A percentile compares a stretch with the other conserved stretches of the same genome.
Conservation (phyloP, 2,888 invertebrate species). For the Myathropa florea region DNA sequence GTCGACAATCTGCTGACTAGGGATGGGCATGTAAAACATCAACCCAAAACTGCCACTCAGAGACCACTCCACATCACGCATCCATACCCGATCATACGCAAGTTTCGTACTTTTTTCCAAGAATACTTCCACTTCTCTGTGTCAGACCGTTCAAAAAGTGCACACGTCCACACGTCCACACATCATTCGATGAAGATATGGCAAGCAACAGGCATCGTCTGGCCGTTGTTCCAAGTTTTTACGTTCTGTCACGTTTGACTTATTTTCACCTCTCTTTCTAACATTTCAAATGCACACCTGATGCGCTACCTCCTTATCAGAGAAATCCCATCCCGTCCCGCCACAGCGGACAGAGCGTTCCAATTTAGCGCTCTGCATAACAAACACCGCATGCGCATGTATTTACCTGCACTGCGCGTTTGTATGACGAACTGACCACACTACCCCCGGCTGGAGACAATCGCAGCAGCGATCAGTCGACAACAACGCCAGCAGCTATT, state of each 20-base stretch:
- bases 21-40: neutral
- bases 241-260: conserved; percentile 65
- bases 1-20: neutral
- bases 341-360: conserved; percentile 33
- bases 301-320: conserved; percentile 57
- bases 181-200: neutral
- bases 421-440: conserved; percentile 33
- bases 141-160: conserved; percentile 57
- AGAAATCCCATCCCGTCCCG: conserved; percentile 18
- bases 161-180: neutral
- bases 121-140: conserved; percentile 26
- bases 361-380: conserved; percentile 57
- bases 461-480: conserved; percentile 36
- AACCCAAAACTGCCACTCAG: neutral
- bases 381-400: conserved; percentile 50
- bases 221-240: conserved; percentile 24
- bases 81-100: neutral
- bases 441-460: conserved; percentile 47
- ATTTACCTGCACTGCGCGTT: conserved; percentile 3
- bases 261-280: conserved; percentile 63
- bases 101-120: conserved; percentile 14
- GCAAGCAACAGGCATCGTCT: neutral
- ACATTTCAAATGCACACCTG: conserved; percentile 59
- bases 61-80: too few relatives aligned
- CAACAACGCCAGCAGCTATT: conserved; percentile 34